Conservation (phyloP, 2,797 vertebrate species). For the Phataginus tricuspis region DNA sequence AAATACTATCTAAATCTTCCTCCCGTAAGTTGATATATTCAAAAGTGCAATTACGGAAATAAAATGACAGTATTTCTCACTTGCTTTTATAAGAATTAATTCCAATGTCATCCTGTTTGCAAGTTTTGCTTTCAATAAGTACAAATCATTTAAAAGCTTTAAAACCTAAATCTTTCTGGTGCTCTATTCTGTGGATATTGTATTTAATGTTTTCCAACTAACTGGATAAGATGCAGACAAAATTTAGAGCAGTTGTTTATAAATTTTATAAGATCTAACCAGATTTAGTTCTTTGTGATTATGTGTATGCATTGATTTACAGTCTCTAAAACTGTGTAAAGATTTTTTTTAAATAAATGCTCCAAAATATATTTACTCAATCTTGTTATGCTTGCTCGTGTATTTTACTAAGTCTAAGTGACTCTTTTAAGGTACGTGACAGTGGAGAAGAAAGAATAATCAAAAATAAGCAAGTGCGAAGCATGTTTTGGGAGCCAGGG, state of each 20-base stretch:
- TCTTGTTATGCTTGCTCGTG: neutral
- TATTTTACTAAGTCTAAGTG: neutral
- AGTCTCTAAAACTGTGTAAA: neutral
- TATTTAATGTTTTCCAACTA: neutral
- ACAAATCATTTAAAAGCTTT: neutral
- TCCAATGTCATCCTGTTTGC: neutral
- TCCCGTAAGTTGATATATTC: neutral
- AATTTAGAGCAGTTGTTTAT: neutral
- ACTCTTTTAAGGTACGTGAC: neutral
- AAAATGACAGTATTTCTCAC: neutral
- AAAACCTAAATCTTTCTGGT: neutral
- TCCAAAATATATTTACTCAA: neutral
- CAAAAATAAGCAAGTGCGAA: fast-evolving
- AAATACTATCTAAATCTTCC: neutral
- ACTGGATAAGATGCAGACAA: neutral
- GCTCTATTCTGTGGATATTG: neutral
- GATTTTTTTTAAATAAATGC: neutral
- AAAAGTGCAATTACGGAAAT: neutral
- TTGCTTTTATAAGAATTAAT: neutral
- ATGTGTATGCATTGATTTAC: neutral
- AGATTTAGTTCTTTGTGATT: neutral
- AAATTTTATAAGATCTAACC: neutral
- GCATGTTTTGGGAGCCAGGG: neutral
- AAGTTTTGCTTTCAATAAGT: neutral
- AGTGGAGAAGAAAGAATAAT: neutral